Evolutionary conservation across 64 coral and sea anemone genomes (phyloP).

Genomic region (Platygyra sinensis): DNA sequence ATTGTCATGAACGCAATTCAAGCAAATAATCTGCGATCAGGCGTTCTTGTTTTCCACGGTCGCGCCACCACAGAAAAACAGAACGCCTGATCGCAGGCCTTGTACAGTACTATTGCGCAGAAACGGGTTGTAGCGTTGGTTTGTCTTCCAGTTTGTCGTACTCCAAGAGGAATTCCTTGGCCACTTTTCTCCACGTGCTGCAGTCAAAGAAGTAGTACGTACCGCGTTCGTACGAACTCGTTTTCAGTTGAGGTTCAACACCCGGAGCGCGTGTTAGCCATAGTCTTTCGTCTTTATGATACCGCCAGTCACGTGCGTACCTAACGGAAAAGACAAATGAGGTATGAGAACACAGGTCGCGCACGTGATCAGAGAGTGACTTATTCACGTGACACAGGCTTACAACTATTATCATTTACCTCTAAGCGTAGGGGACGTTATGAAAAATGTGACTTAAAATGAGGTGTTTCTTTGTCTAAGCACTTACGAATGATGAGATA

Average conservation of each 20-base stretch:
- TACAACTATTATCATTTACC: no score
- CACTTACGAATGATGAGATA: no score
- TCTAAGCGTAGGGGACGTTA: no score
- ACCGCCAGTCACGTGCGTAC: constrained; percentile 96
- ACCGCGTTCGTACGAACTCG: constrained; percentile 83
- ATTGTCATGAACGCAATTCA: neutral
- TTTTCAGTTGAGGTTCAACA: constrained; percentile 91
- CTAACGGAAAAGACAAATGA: constrained; percentile 27
- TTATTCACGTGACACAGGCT: no score
- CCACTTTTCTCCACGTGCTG: constrained; percentile 86
- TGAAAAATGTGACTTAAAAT: no score
- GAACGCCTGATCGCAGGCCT: no score
- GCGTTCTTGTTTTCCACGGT: no score
- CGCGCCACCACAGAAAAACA: no score
- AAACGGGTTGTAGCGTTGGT: constrained; percentile 73
- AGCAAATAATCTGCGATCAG: no score
- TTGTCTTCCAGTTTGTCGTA: constrained; percentile 98
- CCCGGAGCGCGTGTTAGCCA: constrained; percentile 97
- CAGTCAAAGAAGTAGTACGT: constrained; percentile 99
- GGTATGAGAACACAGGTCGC: neutral
- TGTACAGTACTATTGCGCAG: constrained; percentile 33
- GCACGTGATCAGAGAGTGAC: neutral
- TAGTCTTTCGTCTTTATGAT: constrained; percentile 94
- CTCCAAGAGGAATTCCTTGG: constrained; percentile 94
- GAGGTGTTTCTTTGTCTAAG: no score